phyloP scores from a whole-genome alignment of 2,888 invertebrate genomes.

The Zhengitettix transpicula region DNA sequence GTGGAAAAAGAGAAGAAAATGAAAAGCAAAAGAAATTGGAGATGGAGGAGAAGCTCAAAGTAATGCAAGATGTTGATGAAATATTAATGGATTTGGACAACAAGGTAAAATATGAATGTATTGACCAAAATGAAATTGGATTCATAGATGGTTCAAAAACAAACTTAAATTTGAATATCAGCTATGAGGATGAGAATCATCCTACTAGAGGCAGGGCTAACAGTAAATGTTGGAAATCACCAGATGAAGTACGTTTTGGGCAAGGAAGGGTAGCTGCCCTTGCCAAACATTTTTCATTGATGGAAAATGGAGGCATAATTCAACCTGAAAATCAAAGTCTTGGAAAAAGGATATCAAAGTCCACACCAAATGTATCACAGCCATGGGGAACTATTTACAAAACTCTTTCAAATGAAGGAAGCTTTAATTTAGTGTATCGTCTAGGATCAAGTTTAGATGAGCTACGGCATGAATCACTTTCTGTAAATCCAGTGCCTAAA shows the following conservation, averaged over 20 bases:
- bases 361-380: slow-evolving; percentile 20
- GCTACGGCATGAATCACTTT: not conserved
- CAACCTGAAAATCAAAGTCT: not conserved
- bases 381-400: not conserved
- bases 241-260: slow-evolving; percentile 48
- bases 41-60: not conserved
- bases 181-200: not conserved
- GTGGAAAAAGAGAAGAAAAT: not conserved
- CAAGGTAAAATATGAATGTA: not conserved
- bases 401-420: not conserved
- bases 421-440: not conserved
- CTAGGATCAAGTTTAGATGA: not conserved
- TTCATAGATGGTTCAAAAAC: not conserved
- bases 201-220: not conserved
- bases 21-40: not conserved
- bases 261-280: slow-evolving; percentile 53
- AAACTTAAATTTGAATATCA: not conserved
- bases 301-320: slow-evolving; percentile 6
- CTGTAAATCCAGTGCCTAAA: too few relatives aligned
- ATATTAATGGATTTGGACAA: slow-evolving; percentile 5
- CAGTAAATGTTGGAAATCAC: slow-evolving; percentile 47
- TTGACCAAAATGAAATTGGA: not conserved
- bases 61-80: slow-evolving; percentile 7
- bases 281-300: slow-evolving; percentile 40
- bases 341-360: slow-evolving; percentile 26